Percentiles rank a stretch among this genome's conserved stretches.
phyloP scores from a whole-genome alignment of 2,797 vertebrate species.

The Orientallactaga sibirica region DNA sequence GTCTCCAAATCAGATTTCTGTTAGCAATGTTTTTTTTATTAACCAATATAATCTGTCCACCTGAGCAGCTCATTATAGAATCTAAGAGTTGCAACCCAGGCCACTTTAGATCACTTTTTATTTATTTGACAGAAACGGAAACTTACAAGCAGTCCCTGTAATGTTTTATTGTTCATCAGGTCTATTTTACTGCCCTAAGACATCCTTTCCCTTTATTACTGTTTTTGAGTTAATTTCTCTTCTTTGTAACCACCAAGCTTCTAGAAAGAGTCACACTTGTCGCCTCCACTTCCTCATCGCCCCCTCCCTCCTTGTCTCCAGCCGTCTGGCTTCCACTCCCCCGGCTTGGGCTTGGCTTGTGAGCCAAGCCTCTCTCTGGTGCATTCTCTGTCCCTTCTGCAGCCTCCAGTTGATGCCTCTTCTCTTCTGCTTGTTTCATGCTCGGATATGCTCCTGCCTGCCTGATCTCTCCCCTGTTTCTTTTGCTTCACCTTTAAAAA shows the following conservation, averaged over 20 bases:
- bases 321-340: slow-evolving; percentile 59
- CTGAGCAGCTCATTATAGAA: neutral
- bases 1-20: slow-evolving; percentile 10
- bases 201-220: neutral
- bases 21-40: slow-evolving; percentile 47
- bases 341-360: neutral
- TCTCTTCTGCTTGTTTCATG: neutral
- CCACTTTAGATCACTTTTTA: neutral
- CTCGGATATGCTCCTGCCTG: neutral
- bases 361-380: neutral
- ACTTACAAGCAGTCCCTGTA: neutral
- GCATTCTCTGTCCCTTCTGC: neutral
- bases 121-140: slow-evolving; percentile 43
- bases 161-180: slow-evolving; percentile 45
- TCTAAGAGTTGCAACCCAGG: slow-evolving; percentile 22
- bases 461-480: neutral
- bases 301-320: slow-evolving; percentile 50
- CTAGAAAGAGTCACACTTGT: slow-evolving; percentile 61
- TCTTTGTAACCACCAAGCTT: slow-evolving; percentile 55
- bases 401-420: neutral
- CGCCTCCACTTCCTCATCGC: slow-evolving; percentile 53
- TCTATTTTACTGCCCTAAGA: slow-evolving; percentile 38
- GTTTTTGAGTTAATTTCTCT: slow-evolving; percentile 43
- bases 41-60: neutral
- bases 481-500: neutral